Percentiles rank a stretch among this genome's conserved stretches.
Evolutionary conservation across 2,113 vertebrate species (phyloP).

Genomic region (Prionailurus bengalensis): DNA sequence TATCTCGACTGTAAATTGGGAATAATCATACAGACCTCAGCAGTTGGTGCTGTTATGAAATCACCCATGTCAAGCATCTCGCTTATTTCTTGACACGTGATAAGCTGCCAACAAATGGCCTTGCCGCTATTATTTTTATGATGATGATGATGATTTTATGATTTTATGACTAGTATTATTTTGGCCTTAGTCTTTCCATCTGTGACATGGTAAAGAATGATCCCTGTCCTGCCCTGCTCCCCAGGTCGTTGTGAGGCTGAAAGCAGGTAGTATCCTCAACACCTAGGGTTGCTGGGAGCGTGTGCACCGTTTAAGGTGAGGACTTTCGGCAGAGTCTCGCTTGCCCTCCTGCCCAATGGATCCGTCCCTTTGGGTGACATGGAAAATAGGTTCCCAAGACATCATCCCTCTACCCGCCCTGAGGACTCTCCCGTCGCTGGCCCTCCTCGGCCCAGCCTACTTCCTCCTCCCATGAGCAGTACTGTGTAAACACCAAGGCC

Average conservation of each 20-base stretch:
- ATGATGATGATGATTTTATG: neutral
- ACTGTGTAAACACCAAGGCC: neutral
- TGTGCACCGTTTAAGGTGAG: neutral
- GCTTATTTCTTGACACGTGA: neutral
- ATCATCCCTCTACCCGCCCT: neutral
- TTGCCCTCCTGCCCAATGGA: neutral
- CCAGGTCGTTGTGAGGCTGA: neutral
- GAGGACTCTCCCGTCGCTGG: neutral
- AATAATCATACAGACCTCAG: neutral
- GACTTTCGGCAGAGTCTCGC: accelerated
- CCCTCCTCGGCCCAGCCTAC: neutral
- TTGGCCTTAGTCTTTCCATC: neutral
- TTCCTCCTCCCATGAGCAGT: neutral
- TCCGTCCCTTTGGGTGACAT: neutral
- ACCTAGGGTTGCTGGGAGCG: neutral
- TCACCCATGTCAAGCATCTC: neutral
- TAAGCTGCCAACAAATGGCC: neutral
- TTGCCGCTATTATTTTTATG: neutral
- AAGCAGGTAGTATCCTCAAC: neutral
- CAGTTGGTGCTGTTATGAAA: neutral
- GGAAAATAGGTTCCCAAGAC: neutral
- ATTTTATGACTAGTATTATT: accelerated
- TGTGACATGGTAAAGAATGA: neutral
- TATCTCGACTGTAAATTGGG: neutral
- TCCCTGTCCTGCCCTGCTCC: neutral